Evolutionary conservation across 53 echinoderm and acorn worm species (phyloP).

Genomic region (Hippasteria phrygiana): DNA sequence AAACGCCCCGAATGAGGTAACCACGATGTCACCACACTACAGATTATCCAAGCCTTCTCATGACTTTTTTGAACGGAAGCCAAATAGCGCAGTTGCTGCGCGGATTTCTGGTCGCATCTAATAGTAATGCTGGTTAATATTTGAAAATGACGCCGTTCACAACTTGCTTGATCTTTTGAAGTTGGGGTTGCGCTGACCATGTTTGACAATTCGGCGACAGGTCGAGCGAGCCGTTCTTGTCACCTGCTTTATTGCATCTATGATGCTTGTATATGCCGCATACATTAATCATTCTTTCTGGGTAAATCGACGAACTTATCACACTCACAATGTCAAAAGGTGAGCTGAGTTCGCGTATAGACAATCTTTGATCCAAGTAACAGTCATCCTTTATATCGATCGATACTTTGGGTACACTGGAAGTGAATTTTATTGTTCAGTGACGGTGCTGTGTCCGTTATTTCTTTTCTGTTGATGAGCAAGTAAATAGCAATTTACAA

Average conservation of each 20-base stretch:
- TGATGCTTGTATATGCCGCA: neutral
- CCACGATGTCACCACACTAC: neutral
- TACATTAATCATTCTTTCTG: neutral
- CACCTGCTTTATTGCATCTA: neutral
- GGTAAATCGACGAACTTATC: too few species aligned
- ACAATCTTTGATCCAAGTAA: too few species aligned
- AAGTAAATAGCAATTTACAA: too few species aligned
- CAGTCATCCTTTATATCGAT: too few species aligned
- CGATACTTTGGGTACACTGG: too few species aligned
- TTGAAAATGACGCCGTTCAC: neutral
- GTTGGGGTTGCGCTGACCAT: neutral
- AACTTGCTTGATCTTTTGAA: slow-evolving; percentile 11
- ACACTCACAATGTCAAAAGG: too few species aligned
- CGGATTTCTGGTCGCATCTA: neutral
- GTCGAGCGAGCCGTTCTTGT: neutral
- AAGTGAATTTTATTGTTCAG: too few species aligned
- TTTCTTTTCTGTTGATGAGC: too few species aligned
- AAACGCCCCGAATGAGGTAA: neutral
- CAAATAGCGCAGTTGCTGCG: neutral
- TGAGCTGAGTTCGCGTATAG: too few species aligned
- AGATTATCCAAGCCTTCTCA: neutral
- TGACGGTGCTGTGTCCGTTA: too few species aligned
- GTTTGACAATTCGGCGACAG: slow-evolving; percentile 20
- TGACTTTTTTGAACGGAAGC: slow-evolving; percentile 11
- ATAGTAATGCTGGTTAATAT: neutral